Evolutionary conservation across 2,797 vertebrate genomes (phyloP), one percentile per base, ranked within the genome.

Genomic region (Brachyrhaphis roseni): DNA sequence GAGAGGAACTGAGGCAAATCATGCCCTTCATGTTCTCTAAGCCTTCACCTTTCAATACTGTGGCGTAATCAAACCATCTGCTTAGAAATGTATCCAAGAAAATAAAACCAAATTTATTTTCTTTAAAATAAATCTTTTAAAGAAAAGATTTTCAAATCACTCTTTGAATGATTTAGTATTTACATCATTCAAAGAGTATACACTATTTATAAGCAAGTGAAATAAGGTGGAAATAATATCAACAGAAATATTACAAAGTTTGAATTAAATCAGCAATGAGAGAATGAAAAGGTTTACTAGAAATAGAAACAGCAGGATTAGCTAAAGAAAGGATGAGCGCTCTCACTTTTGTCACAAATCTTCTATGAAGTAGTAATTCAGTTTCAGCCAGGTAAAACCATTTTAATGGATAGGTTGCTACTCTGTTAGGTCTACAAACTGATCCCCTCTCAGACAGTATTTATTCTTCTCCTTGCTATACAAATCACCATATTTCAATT

Each of bases 181-280:
- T 72, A 71, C 51, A 51, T 23, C 18, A 57, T 59, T 76, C 74
- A 6, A 2, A 49, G 46, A 76, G 43, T n/a, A 57, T 57, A 7
- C 15, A 49, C 74, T 46, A 23, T 78, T 75, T 47, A 72, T 13
- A 59, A 74, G 72, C 36, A 85, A 86, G 90, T 77, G 6, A 86
- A 82, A 34, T 23, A 75, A 77, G 26, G 55, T 64, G 68, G 74
- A 81, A 87, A 78, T 71, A 36, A 76, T n/a, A 51, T 36, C 31
- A 71, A 66, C 0, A 70, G 68, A 68, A 36, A 74, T 68, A 82
- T 80, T n/a, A 72, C 66, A 3, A 78, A 68, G 47, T 73, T 68
- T 59, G 10, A 59, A 75, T 36, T 78, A 74, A 66, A 82, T 72
- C 62, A 78, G 43, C 45, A 12, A 31, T 20, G 39, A 51, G 47